Evolutionary conservation across 2,113 vertebrate species (phyloP), one percentile per base, ranked within the genome.

Genomic region (Nanorana parkeri): DNA sequence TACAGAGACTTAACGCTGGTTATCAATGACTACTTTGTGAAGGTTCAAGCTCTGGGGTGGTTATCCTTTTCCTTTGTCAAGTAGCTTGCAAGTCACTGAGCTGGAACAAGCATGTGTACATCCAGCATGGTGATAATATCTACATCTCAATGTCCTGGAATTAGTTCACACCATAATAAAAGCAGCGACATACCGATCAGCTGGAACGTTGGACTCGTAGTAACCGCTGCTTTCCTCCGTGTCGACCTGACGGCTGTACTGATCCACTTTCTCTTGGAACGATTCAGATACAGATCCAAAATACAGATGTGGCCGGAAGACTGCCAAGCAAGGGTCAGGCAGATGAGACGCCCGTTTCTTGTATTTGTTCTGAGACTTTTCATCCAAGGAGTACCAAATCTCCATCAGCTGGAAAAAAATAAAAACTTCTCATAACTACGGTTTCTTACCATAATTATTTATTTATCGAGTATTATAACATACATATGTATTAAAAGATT

Each of bases 221-320:
- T 24, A 63, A 7, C 32, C 79, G 28, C 0, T 64, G 4, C 81
- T 86, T 32, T 72, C 85, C 67, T 86, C 86, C 75, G 87, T 68
- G 10, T 88, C 83, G 87, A 91, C 90, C 64, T 88, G 88, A 0
- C 58, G 73, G 68, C 95, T 85, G 72, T 92, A 99, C 51, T 90
- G 88, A 56, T 95, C 92, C 0, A 96, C 89, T 86, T 94, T 92
- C 61, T 47, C 80, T 51, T 96, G 90, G 86, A 99, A 99, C 0
- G 89, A 95, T 89, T 99, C 98, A 0, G 98, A 99, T 5, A 99
- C 96, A 0, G 98, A 98, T 0, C 94, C 96, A 32, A 99, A 97
- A 29, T 94, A 90, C 74, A 95, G 88, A 75, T 99, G 96, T 0
- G 98, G 97, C 19, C 94, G 93, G 51, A 95, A 91, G 55, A 94